phyloP scores from a whole-genome alignment of 2,797 vertebrate genomes.

The Denticeps clupeoides region DNA sequence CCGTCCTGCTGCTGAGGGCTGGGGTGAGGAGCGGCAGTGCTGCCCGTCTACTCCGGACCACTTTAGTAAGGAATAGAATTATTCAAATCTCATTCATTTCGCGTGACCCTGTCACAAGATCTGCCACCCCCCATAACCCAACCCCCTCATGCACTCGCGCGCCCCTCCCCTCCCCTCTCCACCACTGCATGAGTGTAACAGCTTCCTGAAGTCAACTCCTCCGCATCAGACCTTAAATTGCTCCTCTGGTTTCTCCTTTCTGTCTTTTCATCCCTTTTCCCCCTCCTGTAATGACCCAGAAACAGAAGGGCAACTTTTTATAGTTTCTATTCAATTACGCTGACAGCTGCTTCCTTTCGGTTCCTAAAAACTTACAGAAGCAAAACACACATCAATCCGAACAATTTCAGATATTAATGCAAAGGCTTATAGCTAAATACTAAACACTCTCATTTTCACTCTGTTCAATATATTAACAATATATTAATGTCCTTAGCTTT shows the following conservation, averaged over 20 bases:
- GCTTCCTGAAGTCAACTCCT: too few species aligned
- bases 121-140: constrained; percentile 19
- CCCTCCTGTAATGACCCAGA: constrained; percentile 40
- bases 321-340: constrained; percentile 43
- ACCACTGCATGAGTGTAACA: too few species aligned
- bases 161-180: constrained; percentile 11
- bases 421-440: too few species aligned
- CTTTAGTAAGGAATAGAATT: constrained; percentile 19
- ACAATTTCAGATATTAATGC: neutral
- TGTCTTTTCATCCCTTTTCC: constrained; percentile 10
- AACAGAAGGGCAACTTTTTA: constrained; percentile 64
- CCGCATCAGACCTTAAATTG: too few species aligned
- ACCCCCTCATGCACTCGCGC: constrained; percentile 7
- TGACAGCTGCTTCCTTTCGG: constrained; percentile 40
- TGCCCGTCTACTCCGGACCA: neutral
- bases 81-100: constrained; percentile 41
- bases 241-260: constrained; percentile 5
- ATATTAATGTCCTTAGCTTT: too few species aligned
- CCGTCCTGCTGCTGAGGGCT: too few species aligned
- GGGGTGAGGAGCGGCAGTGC: too few species aligned
- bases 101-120: constrained; percentile 37
- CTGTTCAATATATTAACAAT: too few species aligned
- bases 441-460: too few species aligned
- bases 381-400: neutral
- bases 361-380: neutral